phyloP scores from a whole-genome alignment of 1,140 invertebrate species.

The Penaeus indicus region DNA sequence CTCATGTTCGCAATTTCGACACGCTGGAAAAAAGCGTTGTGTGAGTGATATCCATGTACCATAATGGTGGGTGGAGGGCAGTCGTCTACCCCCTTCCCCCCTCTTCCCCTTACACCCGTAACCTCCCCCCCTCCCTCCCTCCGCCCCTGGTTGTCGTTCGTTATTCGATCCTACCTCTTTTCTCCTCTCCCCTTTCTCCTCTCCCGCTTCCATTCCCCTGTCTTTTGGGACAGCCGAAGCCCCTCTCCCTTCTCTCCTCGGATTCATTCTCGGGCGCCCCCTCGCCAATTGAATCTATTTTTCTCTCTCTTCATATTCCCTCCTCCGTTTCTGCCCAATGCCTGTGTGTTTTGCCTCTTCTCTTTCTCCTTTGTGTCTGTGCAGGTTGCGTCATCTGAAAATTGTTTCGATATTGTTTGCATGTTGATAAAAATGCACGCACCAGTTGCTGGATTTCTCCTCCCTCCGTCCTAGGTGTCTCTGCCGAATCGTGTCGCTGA shows the following conservation, averaged over 20 bases:
- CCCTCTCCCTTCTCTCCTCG: neutral
- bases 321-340: neutral
- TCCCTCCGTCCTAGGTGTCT: too few relatives aligned
- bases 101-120: neutral
- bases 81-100: neutral
- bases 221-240: neutral
- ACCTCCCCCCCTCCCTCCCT: neutral
- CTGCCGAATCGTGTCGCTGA: too few relatives aligned
- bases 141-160: neutral
- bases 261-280: neutral
- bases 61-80: too few relatives aligned
- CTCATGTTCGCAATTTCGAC: too few relatives aligned
- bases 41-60: too few relatives aligned
- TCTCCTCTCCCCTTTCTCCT: neutral
- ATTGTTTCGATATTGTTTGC: too few relatives aligned
- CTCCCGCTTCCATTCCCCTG: neutral
- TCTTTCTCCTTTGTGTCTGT: too few relatives aligned
- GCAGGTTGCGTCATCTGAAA: too few relatives aligned
- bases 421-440: too few relatives aligned
- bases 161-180: neutral
- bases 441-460: too few relatives aligned
- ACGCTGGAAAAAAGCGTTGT: too few relatives aligned
- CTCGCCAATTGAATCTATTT: neutral
- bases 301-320: constrained; percentile 22
- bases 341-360: neutral